These are phyloP conservation scores for Resseliella maxima DNA, from an alignment of 2,888 invertebrate species.

Conservation along the genomic window DNA sequence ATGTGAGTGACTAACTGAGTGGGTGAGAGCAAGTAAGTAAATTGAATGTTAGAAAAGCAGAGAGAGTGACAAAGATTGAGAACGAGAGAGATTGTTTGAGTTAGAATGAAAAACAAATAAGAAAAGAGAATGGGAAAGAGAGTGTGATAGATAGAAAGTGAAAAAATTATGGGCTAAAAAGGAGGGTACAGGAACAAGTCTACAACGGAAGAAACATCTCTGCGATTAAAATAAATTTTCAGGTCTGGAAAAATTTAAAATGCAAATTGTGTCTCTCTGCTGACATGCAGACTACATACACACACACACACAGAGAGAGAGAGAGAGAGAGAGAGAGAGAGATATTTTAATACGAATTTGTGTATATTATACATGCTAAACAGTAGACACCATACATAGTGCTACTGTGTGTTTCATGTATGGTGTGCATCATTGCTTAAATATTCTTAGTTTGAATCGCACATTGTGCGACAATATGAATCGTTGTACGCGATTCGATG, in stretches of 20 bases:
- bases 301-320: background rate
- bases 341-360: background rate
- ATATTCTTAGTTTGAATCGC: background rate
- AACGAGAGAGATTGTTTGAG: too few species aligned
- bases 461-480: conserved; percentile 4
- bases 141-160: too few species aligned
- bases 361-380: background rate
- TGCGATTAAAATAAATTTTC: conserved; percentile 51
- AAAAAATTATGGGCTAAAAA: background rate
- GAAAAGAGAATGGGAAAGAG: too few species aligned
- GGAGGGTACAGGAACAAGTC: background rate
- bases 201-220: conserved; percentile 51
- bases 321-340: too few species aligned
- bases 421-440: conserved; percentile 27
- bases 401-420: background rate
- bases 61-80: too few species aligned
- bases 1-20: too few species aligned
- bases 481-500: conserved; percentile 9
- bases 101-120: too few species aligned
- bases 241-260: conserved; percentile 46
- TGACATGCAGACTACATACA: conserved; percentile 32
- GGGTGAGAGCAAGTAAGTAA: too few species aligned
- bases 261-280: conserved; percentile 37
- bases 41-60: too few species aligned
- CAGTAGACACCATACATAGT: background rate